Evolutionary conservation across 2,797 vertebrate genomes (phyloP), one percentile per base, ranked within the genome.

Genomic region (Typhlichthys eigenmanni): DNA sequence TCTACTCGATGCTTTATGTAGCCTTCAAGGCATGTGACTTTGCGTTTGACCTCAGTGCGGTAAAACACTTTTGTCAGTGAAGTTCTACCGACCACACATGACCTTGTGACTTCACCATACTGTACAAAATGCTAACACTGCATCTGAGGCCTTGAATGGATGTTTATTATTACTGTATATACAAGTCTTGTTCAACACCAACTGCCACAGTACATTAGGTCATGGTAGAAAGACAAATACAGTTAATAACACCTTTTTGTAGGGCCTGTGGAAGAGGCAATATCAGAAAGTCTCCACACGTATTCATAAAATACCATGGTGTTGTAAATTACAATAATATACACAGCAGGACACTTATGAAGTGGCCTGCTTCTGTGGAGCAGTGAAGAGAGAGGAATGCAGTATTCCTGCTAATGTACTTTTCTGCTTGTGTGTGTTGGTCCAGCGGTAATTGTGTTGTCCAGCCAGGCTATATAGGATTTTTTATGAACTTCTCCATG

Each of bases 11-110:
- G 48, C 72, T 80, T 79, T 73, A 76, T 70, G 34, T 60, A 68
- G 65, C 70, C 68, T 67, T 66, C 64, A 75, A 67, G 62, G 59
- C 64, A 73, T 43, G 68, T 75, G 71, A 78, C 61, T 78, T 72
- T 76, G 68, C 48, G 64, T 51, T 32, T 76, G 75, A 85, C 74
- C 78, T 60, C 29, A 4, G 48, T 61, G 67, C 47, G 45, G 46
- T 51, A 63, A 68, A 62, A 45, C 47, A 46, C 68, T 73, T 82
- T 83, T 68, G 66, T 70, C 62, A 75, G 71, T 70, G 61, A 64
- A 72, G 74, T 53, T 45, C 32, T 60, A 43, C 58, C 24, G 47
- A 69, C 61, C 51, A 64, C 68, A 66, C 74, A 75, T 75, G 74
- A 78, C 72, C 66, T 48, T 13, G 12, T 55, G 46, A 74, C 24